phyloP scores from a whole-genome alignment of 1,140 invertebrate species.

The Zaprionus tsacasi region DNA sequence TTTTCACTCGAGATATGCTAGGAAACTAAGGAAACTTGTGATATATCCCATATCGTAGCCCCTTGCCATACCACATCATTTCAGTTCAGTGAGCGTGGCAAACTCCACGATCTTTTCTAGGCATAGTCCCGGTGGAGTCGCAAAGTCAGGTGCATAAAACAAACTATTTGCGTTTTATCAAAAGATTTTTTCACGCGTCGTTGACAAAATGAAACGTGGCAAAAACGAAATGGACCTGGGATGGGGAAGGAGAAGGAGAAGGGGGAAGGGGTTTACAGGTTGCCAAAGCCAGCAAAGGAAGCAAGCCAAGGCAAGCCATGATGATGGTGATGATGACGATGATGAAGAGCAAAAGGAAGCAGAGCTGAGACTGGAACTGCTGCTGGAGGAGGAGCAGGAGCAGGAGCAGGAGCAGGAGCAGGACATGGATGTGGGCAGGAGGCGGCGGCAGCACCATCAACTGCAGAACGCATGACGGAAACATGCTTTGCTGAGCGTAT shows the following conservation, averaged over 20 bases:
- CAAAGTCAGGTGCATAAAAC: conserved; percentile 39
- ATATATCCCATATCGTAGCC: too few species aligned
- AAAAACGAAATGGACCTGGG: conserved; percentile 33
- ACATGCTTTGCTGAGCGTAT: conserved; percentile 36
- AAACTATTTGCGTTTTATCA: conserved; percentile 61
- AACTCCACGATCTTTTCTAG: neutral
- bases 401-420: neutral
- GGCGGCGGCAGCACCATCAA: conserved; percentile 22
- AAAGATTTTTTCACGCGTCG: conserved; percentile 57
- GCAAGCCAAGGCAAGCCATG: conserved; percentile 17
- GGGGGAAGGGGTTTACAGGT: conserved; percentile 21
- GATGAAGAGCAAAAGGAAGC: conserved; percentile 48
- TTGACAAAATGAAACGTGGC: conserved; percentile 45
- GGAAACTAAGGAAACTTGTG: too few species aligned
- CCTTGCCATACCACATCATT: neutral
- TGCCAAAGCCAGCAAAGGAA: conserved; percentile 43
- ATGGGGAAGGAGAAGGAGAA: neutral
- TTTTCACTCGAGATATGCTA: too few species aligned
- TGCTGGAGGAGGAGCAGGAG: too few species aligned
- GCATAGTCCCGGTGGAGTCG: conserved; percentile 5
- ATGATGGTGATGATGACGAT: conserved; percentile 51
- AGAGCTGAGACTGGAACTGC: conserved; percentile 14
- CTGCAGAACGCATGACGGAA: conserved; percentile 54
- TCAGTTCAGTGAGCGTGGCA: neutral
- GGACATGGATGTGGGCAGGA: neutral